Evolutionary conservation across 2,113 vertebrate species (phyloP), one percentile per base, ranked within the genome.

Genomic region (Origma solitaria): DNA sequence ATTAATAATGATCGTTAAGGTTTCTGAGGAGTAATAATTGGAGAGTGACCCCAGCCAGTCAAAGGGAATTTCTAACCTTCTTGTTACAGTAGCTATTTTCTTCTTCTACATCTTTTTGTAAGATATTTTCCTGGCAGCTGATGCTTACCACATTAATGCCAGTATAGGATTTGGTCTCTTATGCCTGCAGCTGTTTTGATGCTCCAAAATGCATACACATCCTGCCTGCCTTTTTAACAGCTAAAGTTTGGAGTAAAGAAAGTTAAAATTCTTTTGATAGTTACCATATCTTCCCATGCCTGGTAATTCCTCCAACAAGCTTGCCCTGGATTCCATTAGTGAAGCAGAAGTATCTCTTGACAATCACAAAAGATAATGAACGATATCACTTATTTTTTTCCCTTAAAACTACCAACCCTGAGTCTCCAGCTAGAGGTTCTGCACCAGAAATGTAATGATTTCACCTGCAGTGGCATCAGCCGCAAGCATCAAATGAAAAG

Each of bases 401-500:
- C 50, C 56, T 54, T 79, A 45, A 49, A 65, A 8, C 56, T 77
- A 24, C 62, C 16, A 47, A 38, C 38, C 83, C 76, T 13, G 15
- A 71, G 27, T 40, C 51, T 91, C 31, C 40, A 91, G 54, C 21
- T 56, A 62, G 50, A 78, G 56, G 65, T 83, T 89, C 77, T 87
- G 53, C 65, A 85, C 31, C 47, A 88, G 64, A 60, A 88, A 62
- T 62, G 50, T 8, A 70, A 65, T 53, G 57, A 65, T 84, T 94
- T 94, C 83, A 91, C 69, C 61, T 5, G 6, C 53, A 65, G n/a
- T 38, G 70, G 61, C 78, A 87, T 76, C 89, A 85, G 24, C 78
- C 87, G 61, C 77, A 82, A 72, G n/a, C 23, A 68, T 82, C 91
- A 92, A 85, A 92, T 92, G 69, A 87, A 87, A 65, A 76, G 37